A percentile compares a stretch with the other conserved stretches of the same genome.
phyloP scores from a whole-genome alignment of 2,888 invertebrate genomes.

The Pyrochroa serraticornis region DNA sequence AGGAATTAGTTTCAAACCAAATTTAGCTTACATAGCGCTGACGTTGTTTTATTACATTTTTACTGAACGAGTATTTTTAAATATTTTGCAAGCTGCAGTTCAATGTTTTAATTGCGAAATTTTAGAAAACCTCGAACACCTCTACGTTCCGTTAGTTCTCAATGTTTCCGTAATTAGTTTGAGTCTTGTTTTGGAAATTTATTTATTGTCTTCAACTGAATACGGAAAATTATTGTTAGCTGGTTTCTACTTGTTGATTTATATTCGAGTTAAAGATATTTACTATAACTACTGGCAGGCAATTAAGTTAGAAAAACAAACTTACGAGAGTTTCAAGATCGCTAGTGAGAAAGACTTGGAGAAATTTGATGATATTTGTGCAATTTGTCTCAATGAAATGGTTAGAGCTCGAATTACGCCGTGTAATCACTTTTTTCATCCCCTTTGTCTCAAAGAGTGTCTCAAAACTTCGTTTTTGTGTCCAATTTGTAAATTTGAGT shows the following conservation, averaged over 20 bases:
- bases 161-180: constrained; percentile 61
- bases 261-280: constrained; percentile 51
- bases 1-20: constrained; percentile 72
- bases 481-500: constrained; percentile 70
- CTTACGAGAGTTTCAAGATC: constrained; percentile 53
- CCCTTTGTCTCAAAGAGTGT: constrained; percentile 74
- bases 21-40: constrained; percentile 65
- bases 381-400: constrained; percentile 76
- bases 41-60: constrained; percentile 73
- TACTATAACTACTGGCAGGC: constrained; percentile 50
- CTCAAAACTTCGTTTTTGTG: constrained; percentile 72
- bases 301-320: constrained; percentile 46
- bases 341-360: constrained; percentile 72
- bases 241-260: constrained; percentile 51
- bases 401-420: constrained; percentile 75
- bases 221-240: constrained; percentile 30
- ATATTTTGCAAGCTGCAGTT: constrained; percentile 65
- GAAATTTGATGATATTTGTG: constrained; percentile 76
- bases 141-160: constrained; percentile 71
- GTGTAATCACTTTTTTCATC: constrained; percentile 81
- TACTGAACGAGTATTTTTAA: constrained; percentile 72
- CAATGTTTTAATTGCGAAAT: constrained; percentile 64
- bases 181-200: constrained; percentile 8
- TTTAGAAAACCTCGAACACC: constrained; percentile 72
- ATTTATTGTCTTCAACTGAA: constrained; percentile 1